Conservation (phyloP, 2,113 vertebrate genomes). For the Xiphias gladius region DNA sequence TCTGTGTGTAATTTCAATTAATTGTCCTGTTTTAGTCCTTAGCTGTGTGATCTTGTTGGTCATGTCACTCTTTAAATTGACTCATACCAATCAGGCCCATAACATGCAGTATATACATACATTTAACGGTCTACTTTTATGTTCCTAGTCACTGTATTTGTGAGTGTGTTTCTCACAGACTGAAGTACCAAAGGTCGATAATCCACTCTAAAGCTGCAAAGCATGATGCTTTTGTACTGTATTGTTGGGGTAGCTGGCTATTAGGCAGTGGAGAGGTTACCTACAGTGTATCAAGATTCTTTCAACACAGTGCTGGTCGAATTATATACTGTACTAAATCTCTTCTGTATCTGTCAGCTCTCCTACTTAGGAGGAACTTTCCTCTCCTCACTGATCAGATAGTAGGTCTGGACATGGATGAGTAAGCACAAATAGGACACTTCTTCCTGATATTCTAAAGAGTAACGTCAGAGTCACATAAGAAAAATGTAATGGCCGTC, state of each 20-base stretch:
- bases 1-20: not conserved
- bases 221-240: slow-evolving; percentile 38
- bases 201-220: slow-evolving; percentile 62
- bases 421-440: not conserved
- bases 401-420: not conserved
- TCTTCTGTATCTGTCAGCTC: not conserved
- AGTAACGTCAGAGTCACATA: not conserved
- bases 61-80: not conserved
- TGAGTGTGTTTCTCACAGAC: slow-evolving; percentile 20
- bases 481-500: not conserved
- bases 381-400: not conserved
- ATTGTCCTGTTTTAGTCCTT: not conserved
- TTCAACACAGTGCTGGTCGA: not conserved
- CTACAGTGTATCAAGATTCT: not conserved
- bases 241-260: not conserved
- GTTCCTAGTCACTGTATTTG: not conserved
- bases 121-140: not conserved
- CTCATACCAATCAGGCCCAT: slow-evolving; percentile 4
- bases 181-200: slow-evolving; percentile 61
- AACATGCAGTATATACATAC: slow-evolving; percentile 11
- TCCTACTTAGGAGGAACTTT: not conserved
- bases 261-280: not conserved
- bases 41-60: not conserved
- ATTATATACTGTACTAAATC: not conserved
- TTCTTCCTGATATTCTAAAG: slow-evolving; percentile 1